phyloP scores from a whole-genome alignment of 2,797 vertebrate species.

The Columba guinea region DNA sequence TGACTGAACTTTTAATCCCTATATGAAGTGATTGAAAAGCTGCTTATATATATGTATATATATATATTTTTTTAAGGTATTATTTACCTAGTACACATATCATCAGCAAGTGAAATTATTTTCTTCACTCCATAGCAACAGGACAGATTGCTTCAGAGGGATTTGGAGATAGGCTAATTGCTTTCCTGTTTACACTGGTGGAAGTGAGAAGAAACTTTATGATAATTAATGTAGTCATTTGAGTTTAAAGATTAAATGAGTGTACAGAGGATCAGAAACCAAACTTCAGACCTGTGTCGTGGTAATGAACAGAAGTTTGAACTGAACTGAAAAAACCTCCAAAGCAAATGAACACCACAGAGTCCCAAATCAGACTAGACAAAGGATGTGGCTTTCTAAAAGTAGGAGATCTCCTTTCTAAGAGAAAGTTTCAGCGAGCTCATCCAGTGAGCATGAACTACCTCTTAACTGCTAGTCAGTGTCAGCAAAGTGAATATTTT shows the following conservation, averaged over 20 bases:
- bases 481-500: background rate
- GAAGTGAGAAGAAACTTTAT: background rate
- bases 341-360: background rate
- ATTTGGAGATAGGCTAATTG: background rate
- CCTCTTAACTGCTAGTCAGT: background rate
- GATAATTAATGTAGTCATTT: background rate
- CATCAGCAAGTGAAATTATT: background rate
- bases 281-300: background rate
- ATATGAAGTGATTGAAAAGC: background rate
- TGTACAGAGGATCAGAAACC: background rate
- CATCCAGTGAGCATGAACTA: background rate
- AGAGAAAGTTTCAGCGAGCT: background rate
- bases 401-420: background rate
- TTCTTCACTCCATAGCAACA: background rate
- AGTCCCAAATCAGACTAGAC: accelerated
- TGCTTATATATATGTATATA: background rate
- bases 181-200: background rate
- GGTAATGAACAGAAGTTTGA: background rate
- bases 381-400: background rate
- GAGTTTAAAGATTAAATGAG: background rate
- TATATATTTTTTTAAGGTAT: background rate
- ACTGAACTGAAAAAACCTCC: background rate
- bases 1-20: background rate
- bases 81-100: background rate
- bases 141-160: background rate